These are phyloP conservation scores for Pollimyrus isidori DNA, from an alignment of 2,113 vertebrate species.

Conservation along the genomic window DNA sequence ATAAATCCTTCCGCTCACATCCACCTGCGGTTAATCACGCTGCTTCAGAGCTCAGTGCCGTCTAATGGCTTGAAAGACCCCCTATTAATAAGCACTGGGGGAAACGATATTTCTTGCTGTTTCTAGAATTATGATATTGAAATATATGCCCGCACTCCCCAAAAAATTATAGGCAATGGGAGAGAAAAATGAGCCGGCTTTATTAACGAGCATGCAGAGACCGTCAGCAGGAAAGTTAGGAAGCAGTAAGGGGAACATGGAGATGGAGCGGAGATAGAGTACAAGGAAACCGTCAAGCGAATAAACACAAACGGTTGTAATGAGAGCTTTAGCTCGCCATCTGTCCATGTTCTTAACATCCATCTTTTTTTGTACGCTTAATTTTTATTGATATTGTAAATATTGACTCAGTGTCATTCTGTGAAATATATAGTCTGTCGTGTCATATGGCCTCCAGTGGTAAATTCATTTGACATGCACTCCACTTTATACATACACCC, in stretches of 20 bases:
- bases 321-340: background rate
- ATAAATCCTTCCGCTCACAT: background rate
- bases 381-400: background rate
- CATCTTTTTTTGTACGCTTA: background rate
- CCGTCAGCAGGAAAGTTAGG: background rate
- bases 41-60: background rate
- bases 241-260: background rate
- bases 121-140: background rate
- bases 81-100: background rate
- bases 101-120: background rate
- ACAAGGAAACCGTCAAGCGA: too few species aligned
- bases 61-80: background rate
- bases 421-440: background rate
- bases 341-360: background rate
- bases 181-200: constrained; percentile 10
- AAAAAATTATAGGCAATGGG: background rate
- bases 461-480: background rate
- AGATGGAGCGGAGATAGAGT: background rate
- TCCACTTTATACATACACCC: background rate
- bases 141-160: background rate
- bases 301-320: background rate
- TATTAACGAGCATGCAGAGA: background rate
- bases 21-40: background rate
- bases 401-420: background rate
- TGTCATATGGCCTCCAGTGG: background rate